Conservation (phyloP, 2,888 invertebrate species). For the Drosophila histrio region DNA sequence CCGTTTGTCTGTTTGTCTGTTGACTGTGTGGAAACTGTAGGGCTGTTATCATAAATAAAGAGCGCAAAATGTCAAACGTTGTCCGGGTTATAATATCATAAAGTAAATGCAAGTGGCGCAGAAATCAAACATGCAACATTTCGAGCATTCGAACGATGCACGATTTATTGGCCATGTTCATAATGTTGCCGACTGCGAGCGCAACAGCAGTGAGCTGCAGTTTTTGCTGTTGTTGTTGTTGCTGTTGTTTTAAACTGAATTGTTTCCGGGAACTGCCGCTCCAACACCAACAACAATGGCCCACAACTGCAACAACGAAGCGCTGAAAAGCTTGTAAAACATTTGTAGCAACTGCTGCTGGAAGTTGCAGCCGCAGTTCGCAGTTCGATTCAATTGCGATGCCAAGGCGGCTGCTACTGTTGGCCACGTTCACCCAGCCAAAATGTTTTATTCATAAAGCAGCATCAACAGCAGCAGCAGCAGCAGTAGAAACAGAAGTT, state of each 20-base stretch:
- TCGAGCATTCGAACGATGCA: conserved; percentile 71
- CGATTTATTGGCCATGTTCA: conserved; percentile 77
- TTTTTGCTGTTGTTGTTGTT: conserved; percentile 1
- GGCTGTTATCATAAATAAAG: conserved; percentile 75
- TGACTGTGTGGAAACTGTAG: conserved; percentile 38
- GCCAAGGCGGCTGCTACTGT: conserved; percentile 60
- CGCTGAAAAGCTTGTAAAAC: conserved; percentile 79
- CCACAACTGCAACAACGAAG: conserved; percentile 55
- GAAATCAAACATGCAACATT: conserved; percentile 71
- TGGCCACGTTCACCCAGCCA: conserved; percentile 56
- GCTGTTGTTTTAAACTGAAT: conserved; percentile 68
- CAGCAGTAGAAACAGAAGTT: conserved; percentile 4
- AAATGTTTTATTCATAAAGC: conserved; percentile 80
- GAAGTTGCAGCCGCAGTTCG: conserved; percentile 39
- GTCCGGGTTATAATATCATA: conserved; percentile 72
- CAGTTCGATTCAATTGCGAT: conserved; percentile 57
- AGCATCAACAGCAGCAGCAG: conserved; percentile 17
- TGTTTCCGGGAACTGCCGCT: conserved; percentile 78
- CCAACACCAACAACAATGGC: conserved; percentile 64
- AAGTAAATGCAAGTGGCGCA: conserved; percentile 79
- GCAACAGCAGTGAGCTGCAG: conserved; percentile 38
- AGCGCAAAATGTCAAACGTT: conserved; percentile 69
- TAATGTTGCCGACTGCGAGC: conserved; percentile 56
- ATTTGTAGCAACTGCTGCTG: conserved; percentile 75
- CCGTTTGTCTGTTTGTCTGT: conserved; percentile 2